Evolutionary conservation across 1,140 invertebrate genomes (phyloP).

Genomic region (Aphidius gifuensis): DNA sequence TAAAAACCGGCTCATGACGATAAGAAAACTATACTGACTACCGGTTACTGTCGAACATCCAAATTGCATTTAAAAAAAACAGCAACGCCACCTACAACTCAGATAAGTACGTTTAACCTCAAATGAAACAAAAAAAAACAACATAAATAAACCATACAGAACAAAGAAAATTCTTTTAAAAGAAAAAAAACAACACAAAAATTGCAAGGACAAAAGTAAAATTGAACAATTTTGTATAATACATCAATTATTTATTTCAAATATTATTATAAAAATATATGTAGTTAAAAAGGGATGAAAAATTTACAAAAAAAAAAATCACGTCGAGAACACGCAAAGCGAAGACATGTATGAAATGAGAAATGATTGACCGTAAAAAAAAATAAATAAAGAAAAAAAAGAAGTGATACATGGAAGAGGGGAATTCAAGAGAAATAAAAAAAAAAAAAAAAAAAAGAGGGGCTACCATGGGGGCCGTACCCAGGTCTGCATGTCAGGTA

Average conservation of each 20-base stretch:
- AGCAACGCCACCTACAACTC: constrained; percentile 6
- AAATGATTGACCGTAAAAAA: constrained; percentile 11
- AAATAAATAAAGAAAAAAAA: constrained; percentile 6
- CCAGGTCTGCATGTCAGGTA: constrained; percentile 33
- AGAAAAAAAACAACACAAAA: constrained; percentile 19
- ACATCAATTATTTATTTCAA: no score
- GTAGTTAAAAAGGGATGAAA: neutral
- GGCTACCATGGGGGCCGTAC: constrained; percentile 38
- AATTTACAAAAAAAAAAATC: constrained; percentile 23
- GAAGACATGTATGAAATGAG: constrained; percentile 12
- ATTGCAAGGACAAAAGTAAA: constrained; percentile 18
- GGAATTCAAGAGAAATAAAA: constrained; percentile 26
- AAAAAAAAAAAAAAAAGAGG: constrained; percentile 37
- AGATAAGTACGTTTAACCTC: neutral
- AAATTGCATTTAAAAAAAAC: constrained; percentile 4
- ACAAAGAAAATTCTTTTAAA: constrained; percentile 5
- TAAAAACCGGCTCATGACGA: constrained; percentile 48
- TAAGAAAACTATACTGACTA: constrained; percentile 40
- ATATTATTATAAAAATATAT: no score
- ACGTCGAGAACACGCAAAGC: constrained; percentile 15
- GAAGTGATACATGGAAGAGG: constrained; percentile 3
- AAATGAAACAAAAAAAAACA: neutral
- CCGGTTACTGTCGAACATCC: constrained; percentile 36
- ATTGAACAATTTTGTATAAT: neutral
- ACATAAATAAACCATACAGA: neutral